Base-by-base conservation (phyloP, 2,797 vertebrate species). In the Sebastes minor region DNA sequence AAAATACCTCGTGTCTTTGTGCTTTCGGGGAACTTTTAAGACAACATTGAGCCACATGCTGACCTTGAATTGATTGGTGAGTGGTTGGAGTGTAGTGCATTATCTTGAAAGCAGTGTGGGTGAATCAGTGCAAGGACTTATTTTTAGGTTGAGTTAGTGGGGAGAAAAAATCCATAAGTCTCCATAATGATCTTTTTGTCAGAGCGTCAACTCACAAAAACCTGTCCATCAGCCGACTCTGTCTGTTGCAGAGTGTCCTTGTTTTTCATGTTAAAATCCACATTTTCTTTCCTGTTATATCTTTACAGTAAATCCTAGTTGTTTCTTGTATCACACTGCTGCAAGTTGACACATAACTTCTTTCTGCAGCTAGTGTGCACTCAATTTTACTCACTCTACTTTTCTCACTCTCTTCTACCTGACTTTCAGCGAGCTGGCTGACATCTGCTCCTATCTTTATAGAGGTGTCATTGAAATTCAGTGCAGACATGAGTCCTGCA, bases 381-480 rank as follows among this genome's bases (percentile, higher is more conserved):
- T 85, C 83, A 77, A 63, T 91, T 86, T 80, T 82, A 73, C 78
- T 86, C 60, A 76, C 72, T 80, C 69, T 83, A 69, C 74, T 86
- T 87, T 78, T 74, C 65, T 68, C 53, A 61, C 89, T 88, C 83
- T 85, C 76, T 85, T 86, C 86, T 85, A 84, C 89, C 90, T 91
- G 89, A 93, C 86, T 93, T 89, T 88, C 89, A 85, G 85, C 25
- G 42, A 90, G 89, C 83, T 83, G 85, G 83, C 87, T 91, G 89
- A 92, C 92, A 92, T 93, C 90, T 94, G 90, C 88, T 94, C 86
- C 85, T 74, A 81, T 93, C 91, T 95, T 92, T 89, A 93, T 93
- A 81, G 87, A 88, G 83, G 84, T 93, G 88, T 87, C 88, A 92
- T 93, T 94, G 90, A 93, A 93, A 95, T 95, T 94, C 91, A 89